These are phyloP conservation scores for Melieria omissa DNA, from an alignment of 2,888 invertebrate species.

Conservation along the genomic window DNA sequence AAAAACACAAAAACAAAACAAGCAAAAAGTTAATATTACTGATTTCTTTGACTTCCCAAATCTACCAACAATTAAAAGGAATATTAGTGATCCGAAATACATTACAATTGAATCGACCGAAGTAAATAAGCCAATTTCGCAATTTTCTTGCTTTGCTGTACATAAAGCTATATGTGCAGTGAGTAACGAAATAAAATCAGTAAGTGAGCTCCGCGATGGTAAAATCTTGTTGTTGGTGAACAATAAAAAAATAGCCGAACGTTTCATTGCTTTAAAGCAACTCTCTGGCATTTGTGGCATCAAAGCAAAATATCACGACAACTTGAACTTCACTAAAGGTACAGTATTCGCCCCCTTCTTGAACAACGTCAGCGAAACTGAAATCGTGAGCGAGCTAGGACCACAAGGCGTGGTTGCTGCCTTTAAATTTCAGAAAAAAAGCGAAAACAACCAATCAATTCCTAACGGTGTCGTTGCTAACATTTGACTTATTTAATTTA, in stretches of 20 bases:
- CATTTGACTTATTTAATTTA: neutral
- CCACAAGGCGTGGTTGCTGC: constrained; percentile 2
- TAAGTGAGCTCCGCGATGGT: constrained; percentile 15
- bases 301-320: constrained; percentile 6
- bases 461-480: constrained; percentile 1
- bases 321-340: constrained; percentile 13
- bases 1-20: constrained; percentile 5
- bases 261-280: constrained; percentile 11
- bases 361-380: too few relatives aligned
- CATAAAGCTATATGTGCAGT: constrained; percentile 10
- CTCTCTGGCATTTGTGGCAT: constrained; percentile 8
- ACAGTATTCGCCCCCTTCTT: constrained; percentile 9
- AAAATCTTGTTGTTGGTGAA: constrained; percentile 6
- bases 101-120: constrained; percentile 10
- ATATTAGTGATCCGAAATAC: constrained; percentile 7
- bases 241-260: constrained; percentile 13
- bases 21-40: constrained; percentile 3
- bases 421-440: constrained; percentile 1
- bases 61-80: constrained; percentile 8
- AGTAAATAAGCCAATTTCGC: neutral
- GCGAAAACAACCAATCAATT: neutral
- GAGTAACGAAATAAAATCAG: neutral
- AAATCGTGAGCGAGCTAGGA: too few relatives aligned
- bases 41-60: constrained; percentile 8
- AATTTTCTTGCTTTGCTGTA: constrained; percentile 15